Percentiles rank a stretch among this genome's conserved stretches.
These are phyloP conservation scores for Neodiprion pinetum DNA, from an alignment of 1,140 invertebrate species.

Conservation along the genomic window DNA sequence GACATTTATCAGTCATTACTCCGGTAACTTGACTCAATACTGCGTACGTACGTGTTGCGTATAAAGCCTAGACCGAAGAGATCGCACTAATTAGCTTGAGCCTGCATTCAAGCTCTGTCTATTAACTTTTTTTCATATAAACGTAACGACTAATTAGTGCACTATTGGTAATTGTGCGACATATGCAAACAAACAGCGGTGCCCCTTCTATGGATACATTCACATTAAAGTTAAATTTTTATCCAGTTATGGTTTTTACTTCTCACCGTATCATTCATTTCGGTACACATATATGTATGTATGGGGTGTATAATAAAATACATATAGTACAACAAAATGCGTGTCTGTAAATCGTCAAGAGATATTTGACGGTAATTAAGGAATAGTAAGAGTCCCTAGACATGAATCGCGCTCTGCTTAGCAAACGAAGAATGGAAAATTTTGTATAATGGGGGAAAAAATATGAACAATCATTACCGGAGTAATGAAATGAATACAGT, in stretches of 20 bases:
- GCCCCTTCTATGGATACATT: background rate
- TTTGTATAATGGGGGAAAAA: too few relatives aligned
- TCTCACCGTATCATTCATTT: background rate
- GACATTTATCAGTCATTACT: too few relatives aligned
- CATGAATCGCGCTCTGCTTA: too few relatives aligned
- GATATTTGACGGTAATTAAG: too few relatives aligned
- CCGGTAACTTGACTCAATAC: background rate
- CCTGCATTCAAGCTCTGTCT: background rate
- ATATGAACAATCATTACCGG: too few relatives aligned
- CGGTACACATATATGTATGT: background rate
- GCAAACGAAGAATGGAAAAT: too few relatives aligned
- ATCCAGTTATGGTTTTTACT: background rate
- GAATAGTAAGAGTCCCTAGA: too few relatives aligned
- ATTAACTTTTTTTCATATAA: background rate
- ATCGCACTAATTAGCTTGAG: background rate
- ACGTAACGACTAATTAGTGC: background rate
- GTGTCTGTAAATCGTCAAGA: too few relatives aligned
- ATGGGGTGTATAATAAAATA: too few relatives aligned
- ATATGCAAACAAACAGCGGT: conserved; percentile 34
- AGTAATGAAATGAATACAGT: too few relatives aligned
- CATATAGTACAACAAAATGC: too few relatives aligned
- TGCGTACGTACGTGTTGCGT: background rate
- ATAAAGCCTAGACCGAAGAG: background rate
- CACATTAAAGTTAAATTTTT: background rate
- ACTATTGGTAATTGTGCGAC: conserved; percentile 25